Percentiles rank a stretch among this genome's conserved stretches.
Evolutionary conservation across 2,888 invertebrate genomes (phyloP).

Genomic region (Nineta flava): DNA sequence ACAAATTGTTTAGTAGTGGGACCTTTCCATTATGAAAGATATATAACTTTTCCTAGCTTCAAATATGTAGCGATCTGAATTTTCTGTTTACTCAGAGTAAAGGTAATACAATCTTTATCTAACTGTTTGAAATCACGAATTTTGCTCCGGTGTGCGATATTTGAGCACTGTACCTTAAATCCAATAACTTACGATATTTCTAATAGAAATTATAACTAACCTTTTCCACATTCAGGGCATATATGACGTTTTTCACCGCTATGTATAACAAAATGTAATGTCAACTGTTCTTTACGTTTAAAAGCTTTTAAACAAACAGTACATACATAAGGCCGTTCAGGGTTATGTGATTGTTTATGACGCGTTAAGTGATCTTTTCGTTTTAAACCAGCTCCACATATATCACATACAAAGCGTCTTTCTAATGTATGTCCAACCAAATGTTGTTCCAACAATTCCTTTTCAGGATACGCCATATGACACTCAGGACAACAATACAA

Average conservation of each 20-base stretch:
- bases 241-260: conserved; percentile 78
- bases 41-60: too few relatives aligned
- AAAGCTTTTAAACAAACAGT: conserved; percentile 77
- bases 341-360: conserved; percentile 78
- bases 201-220: conserved; percentile 20
- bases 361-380: conserved; percentile 75
- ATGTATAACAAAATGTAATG: conserved; percentile 78
- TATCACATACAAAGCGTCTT: conserved; percentile 72
- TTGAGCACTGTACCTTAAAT: too few relatives aligned
- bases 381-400: conserved; percentile 75
- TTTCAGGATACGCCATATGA: conserved; percentile 79
- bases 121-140: too few relatives aligned
- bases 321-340: conserved; percentile 76
- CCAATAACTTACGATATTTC: too few relatives aligned
- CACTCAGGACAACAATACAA: conserved; percentile 78
- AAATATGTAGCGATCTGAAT: too few relatives aligned
- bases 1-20: too few relatives aligned
- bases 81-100: too few relatives aligned
- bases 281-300: conserved; percentile 77
- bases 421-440: conserved; percentile 76
- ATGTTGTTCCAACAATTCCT: conserved; percentile 69
- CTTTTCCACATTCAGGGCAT: conserved; percentile 78
- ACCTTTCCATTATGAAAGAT: too few relatives aligned
- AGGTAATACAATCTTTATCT: too few relatives aligned
- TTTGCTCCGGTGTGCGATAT: too few relatives aligned